These are phyloP conservation scores for Drosophila bocki DNA, from an alignment of 1,140 invertebrate species.

Conservation along the genomic window DNA sequence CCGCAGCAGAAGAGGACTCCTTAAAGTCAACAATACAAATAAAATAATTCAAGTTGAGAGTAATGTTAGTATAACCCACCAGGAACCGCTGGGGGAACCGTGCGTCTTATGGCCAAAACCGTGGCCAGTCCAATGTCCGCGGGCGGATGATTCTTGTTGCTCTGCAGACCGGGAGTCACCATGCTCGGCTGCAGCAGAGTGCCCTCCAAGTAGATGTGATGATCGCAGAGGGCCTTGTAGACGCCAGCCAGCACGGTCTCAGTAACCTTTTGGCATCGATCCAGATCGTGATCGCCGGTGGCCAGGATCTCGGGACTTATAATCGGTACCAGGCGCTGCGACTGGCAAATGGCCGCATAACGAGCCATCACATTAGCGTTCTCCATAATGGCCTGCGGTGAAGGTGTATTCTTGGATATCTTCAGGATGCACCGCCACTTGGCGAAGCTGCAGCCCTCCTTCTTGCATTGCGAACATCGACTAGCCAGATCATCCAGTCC, in stretches of 20 bases:
- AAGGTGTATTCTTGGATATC: slow-evolving; percentile 95
- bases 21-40: slow-evolving; percentile 56
- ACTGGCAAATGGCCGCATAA: slow-evolving; percentile 98
- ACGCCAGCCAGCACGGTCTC: slow-evolving; percentile 96
- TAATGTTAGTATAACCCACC: slow-evolving; percentile 86
- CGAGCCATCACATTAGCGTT: slow-evolving; percentile 98
- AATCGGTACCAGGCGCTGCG: slow-evolving; percentile 98
- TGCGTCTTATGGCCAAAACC: slow-evolving; percentile 93
- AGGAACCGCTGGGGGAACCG: slow-evolving; percentile 96
- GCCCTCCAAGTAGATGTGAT: slow-evolving; percentile 98
- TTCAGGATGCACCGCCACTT: slow-evolving; percentile 99
- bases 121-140: slow-evolving; percentile 93
- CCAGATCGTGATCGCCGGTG: slow-evolving; percentile 96
- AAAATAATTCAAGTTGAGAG: neutral
- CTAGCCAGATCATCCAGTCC: slow-evolving; percentile 96
- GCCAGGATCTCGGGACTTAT: slow-evolving; percentile 96
- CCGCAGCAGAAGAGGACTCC: slow-evolving; percentile 97
- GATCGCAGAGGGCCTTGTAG: slow-evolving; percentile 98
- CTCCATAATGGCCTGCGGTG: slow-evolving; percentile 95
- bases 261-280: slow-evolving; percentile 96
- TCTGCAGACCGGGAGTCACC: slow-evolving; percentile 94
- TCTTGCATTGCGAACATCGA: slow-evolving; percentile 98
- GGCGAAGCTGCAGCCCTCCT: slow-evolving; percentile 98
- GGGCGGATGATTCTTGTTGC: slow-evolving; percentile 89
- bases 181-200: slow-evolving; percentile 99